Percentiles rank a stretch among this genome's conserved stretches.
These are phyloP conservation scores for Phalloptychus januarius DNA, from an alignment of 2,797 vertebrate genomes.

Conservation along the genomic window DNA sequence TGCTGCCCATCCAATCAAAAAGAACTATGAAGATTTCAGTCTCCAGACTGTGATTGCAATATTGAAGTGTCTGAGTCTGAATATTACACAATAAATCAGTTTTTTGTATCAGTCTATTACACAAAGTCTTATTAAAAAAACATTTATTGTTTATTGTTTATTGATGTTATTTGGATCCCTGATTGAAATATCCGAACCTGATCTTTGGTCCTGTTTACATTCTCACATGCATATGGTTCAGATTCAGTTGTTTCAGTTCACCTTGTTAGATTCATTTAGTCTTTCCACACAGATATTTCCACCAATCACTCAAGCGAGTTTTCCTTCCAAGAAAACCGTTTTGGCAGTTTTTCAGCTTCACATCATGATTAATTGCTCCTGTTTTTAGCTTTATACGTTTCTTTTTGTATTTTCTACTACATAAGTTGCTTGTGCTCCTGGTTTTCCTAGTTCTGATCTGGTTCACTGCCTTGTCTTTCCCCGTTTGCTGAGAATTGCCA, in stretches of 20 bases:
- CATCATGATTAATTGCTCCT: not conserved
- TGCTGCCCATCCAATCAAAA: not conserved
- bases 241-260: not conserved
- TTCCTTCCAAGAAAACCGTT: slow-evolving; percentile 11
- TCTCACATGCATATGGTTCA: slow-evolving; percentile 4
- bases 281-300: not conserved
- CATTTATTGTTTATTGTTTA: no score
- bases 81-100: not conserved
- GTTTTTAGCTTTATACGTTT: not conserved
- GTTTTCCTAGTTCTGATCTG: not conserved
- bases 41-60: not conserved
- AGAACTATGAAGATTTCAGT: not conserved
- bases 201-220: slow-evolving; percentile 9
- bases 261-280: not conserved
- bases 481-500: not conserved
- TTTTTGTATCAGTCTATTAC: not conserved
- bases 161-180: not conserved
- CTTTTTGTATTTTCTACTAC: not conserved
- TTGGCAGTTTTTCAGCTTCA: slow-evolving; percentile 8
- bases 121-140: not conserved
- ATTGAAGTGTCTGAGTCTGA: not conserved
- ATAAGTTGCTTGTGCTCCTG: not conserved
- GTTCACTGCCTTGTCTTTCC: not conserved
- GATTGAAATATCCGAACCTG: not conserved
- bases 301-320: slow-evolving; percentile 11